These are phyloP conservation scores for Meda fulgida DNA, from an alignment of 2,797 vertebrate species.

Conservation along the genomic window DNA sequence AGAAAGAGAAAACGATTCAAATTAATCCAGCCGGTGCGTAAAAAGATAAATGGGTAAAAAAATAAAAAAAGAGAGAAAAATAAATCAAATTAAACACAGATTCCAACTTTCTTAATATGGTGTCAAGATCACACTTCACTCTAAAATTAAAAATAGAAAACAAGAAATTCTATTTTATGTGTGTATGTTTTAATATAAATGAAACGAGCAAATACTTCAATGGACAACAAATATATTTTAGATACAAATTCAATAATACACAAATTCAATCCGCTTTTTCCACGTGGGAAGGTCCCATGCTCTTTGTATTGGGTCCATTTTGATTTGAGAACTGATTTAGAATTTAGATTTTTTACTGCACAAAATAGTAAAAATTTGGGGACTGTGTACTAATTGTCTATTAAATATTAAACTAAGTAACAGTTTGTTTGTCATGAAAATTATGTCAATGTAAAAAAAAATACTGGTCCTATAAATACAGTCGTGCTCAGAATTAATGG, in stretches of 20 bases:
- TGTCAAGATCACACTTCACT: not conserved
- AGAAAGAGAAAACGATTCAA: slow-evolving; percentile 18
- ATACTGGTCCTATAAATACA: not conserved
- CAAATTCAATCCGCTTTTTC: not conserved
- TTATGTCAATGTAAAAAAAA: not conserved
- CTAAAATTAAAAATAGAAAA: not conserved
- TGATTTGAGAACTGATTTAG: too few species aligned
- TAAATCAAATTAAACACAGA: slow-evolving; percentile 4
- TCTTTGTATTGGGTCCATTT: not conserved
- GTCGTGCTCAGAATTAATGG: too few species aligned
- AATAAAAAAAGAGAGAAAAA: not conserved
- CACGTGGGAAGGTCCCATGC: not conserved
- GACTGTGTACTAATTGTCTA: not conserved
- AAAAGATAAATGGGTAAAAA: not conserved
- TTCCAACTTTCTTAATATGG: not conserved
- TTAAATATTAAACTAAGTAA: not conserved
- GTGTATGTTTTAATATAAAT: too few species aligned
- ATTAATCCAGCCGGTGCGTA: slow-evolving; percentile 16
- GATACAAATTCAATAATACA: not conserved
- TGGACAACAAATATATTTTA: not conserved
- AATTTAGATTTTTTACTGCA: not conserved
- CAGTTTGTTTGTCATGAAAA: not conserved
- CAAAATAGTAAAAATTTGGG: not conserved
- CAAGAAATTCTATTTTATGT: too few species aligned
- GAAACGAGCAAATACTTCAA: not conserved